Conservation (phyloP, 2,888 invertebrate genomes). For the Bellardia bayeri region DNA sequence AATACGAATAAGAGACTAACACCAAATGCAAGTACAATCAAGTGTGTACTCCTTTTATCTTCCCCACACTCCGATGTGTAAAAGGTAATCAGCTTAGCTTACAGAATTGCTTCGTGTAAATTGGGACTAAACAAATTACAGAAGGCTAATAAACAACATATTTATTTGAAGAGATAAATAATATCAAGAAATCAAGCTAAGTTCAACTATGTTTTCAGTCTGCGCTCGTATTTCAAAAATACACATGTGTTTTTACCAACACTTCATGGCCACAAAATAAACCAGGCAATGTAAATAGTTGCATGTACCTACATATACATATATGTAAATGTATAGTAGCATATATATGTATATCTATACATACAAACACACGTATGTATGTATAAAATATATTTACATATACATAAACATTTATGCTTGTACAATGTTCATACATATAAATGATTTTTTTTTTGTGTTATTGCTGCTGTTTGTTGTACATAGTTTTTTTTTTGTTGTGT, state of each 20-base stretch:
- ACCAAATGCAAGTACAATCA: too few species aligned
- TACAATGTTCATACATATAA: neutral
- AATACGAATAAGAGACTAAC: too few species aligned
- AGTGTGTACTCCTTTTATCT: too few species aligned
- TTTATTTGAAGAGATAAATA: too few species aligned
- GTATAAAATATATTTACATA: too few species aligned
- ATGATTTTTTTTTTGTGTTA: conserved; percentile 49
- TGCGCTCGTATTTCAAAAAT: conserved; percentile 18
- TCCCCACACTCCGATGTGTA: too few species aligned
- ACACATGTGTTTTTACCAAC: conserved; percentile 59
- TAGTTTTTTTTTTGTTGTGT: conserved; percentile 43
- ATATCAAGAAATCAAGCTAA: too few species aligned
- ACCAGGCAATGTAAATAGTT: conserved; percentile 34
- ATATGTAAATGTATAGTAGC: neutral
- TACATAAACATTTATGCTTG: conserved; percentile 11
- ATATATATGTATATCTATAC: neutral
- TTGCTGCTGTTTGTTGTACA: conserved; percentile 17
- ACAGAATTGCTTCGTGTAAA: too few species aligned
- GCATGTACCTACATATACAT: neutral
- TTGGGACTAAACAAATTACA: too few species aligned
- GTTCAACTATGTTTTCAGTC: too few species aligned
- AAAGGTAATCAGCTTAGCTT: too few species aligned
- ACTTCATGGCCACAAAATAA: conserved; percentile 67
- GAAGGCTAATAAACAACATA: too few species aligned
- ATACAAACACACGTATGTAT: neutral